Conservation (phyloP, 2,113 vertebrate genomes). For the Myxocyprinus asiaticus region DNA sequence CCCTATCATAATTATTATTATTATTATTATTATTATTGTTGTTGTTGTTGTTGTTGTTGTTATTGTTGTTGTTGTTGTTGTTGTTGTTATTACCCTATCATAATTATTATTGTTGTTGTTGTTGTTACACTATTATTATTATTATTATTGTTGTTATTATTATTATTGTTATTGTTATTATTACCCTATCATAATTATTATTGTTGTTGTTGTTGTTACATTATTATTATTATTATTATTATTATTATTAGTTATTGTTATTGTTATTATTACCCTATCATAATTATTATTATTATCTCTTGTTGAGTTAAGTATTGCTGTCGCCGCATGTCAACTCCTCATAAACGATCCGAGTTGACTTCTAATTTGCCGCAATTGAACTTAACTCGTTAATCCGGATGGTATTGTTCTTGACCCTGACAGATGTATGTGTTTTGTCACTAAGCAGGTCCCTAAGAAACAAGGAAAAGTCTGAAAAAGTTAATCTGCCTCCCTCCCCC, state of each 20-base stretch:
- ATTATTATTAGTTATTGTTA: neutral
- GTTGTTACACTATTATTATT: neutral
- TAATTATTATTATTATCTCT: neutral
- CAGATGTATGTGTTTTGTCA: constrained; percentile 78
- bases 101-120: too few species aligned
- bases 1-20: too few species aligned
- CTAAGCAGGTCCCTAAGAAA: constrained; percentile 77
- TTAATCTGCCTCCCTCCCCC: constrained; percentile 80
- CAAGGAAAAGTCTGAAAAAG: constrained; percentile 84
- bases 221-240: neutral
- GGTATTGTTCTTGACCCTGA: constrained; percentile 72
- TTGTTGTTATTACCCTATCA: too few species aligned
- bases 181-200: too few species aligned
- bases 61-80: too few species aligned
- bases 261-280: too few species aligned
- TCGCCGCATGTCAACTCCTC: constrained; percentile 16
- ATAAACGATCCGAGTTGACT: constrained; percentile 69
- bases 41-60: too few species aligned
- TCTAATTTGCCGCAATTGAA: constrained; percentile 76
- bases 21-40: too few species aligned
- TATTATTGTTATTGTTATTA: too few species aligned
- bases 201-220: too few species aligned
- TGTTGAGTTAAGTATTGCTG: neutral
- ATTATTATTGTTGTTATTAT: neutral
- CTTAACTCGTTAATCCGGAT: constrained; percentile 71